phyloP scores from a whole-genome alignment of 2,113 vertebrate genomes.

The Carlito syrichta region DNA sequence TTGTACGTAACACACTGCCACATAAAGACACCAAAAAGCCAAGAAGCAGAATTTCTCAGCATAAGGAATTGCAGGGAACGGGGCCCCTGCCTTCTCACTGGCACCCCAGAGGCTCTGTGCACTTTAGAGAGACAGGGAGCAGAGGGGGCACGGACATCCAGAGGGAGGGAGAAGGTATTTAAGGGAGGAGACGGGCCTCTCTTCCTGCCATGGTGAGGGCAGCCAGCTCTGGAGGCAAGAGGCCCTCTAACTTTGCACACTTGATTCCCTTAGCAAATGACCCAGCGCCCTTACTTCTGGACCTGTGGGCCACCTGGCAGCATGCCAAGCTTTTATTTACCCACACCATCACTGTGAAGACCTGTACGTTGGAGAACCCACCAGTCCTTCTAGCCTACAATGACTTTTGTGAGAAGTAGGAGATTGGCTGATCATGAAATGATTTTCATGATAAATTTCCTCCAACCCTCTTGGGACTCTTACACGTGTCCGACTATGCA shows the following conservation, averaged over 20 bases:
- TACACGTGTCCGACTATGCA: neutral
- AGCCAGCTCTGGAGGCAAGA: neutral
- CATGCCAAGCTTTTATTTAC: neutral
- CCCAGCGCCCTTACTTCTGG: neutral
- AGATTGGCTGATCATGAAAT: neutral
- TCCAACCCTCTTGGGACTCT: neutral
- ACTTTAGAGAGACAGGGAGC: neutral
- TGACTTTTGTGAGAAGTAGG: constrained; percentile 52
- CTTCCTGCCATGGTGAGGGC: neutral
- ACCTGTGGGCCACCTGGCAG: neutral
- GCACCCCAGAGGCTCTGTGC: neutral
- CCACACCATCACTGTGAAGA: neutral
- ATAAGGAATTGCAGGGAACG: neutral
- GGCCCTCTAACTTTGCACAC: neutral
- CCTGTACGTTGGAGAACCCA: constrained; percentile 4
- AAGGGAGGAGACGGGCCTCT: neutral
- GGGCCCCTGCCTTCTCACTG: neutral
- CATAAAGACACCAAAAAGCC: constrained; percentile 65
- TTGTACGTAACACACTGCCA: constrained; percentile 75
- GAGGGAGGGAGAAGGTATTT: neutral
- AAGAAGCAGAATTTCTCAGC: constrained; percentile 35
- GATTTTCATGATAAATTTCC: constrained; percentile 49
- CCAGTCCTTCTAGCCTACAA: neutral
- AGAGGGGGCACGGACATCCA: neutral
- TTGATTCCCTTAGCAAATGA: constrained; percentile 28